Conservation (phyloP, 64 coral and sea anemone species). For the Actinia equina region DNA sequence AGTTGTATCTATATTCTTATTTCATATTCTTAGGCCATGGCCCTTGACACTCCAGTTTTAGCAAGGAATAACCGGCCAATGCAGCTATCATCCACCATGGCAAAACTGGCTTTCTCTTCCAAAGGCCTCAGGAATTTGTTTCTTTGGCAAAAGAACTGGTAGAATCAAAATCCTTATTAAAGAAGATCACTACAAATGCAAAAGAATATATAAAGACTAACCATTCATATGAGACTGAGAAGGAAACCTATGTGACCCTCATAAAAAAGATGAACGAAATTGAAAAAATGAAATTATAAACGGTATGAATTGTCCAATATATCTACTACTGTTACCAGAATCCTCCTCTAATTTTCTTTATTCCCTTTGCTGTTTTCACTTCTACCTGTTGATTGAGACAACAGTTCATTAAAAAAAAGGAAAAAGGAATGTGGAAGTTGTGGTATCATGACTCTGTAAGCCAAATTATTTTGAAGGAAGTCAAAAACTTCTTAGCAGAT, state of each 20-base stretch:
- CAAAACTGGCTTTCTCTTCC: constrained; percentile 71
- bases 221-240: constrained; percentile 66
- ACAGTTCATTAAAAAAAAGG: too few species aligned
- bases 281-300: background rate
- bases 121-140: constrained; percentile 76
- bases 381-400: too few species aligned
- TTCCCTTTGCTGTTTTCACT: too few species aligned
- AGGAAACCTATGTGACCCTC: constrained; percentile 29
- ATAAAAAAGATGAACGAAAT: constrained; percentile 3
- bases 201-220: constrained; percentile 49
- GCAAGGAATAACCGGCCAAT: constrained; percentile 80
- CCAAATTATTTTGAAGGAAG: too few species aligned
- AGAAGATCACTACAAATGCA: constrained; percentile 45
- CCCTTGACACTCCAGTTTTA: constrained; percentile 63
- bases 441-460: too few species aligned
- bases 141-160: constrained; percentile 60
- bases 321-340: too few species aligned
- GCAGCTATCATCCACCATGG: constrained; percentile 64
- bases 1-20: too few species aligned
- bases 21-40: constrained; percentile 86
- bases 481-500: too few species aligned
- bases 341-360: too few species aligned
- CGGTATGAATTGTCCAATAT: background rate
- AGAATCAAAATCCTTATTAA: constrained; percentile 34
- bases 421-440: too few species aligned